These are phyloP conservation scores for Morpho achilles DNA, from an alignment of 2,888 invertebrate species.

Conservation along the genomic window DNA sequence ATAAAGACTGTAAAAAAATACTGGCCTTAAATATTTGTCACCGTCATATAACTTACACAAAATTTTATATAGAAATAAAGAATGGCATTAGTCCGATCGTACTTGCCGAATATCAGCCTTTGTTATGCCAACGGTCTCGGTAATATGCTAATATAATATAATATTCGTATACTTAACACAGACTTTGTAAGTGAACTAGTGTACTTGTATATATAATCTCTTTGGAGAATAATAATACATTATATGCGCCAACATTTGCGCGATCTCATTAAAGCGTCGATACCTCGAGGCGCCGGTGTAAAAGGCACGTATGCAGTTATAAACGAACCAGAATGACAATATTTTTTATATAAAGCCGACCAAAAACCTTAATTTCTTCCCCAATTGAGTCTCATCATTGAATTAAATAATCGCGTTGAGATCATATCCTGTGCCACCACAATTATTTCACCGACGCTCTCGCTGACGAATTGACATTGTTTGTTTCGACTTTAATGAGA, in stretches of 20 bases:
- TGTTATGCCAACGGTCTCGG: constrained; percentile 45
- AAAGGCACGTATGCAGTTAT: constrained; percentile 70
- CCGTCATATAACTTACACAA: constrained; percentile 22
- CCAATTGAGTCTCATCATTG: constrained; percentile 15
- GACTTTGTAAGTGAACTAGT: constrained; percentile 55
- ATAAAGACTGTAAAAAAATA: constrained; percentile 34
- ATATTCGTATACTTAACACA: constrained; percentile 75
- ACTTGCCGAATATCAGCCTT: constrained; percentile 28
- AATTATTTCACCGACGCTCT: constrained; percentile 53
- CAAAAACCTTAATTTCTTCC: constrained; percentile 22
- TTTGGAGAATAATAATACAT: constrained; percentile 64
- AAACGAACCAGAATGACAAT: constrained; percentile 45
- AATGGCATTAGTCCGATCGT: constrained; percentile 9
- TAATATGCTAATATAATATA: constrained; percentile 42
- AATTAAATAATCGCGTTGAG: constrained; percentile 38
- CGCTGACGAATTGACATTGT: constrained; percentile 44
- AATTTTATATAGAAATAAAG: constrained; percentile 12
- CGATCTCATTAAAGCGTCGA: constrained; percentile 39
- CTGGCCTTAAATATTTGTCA: constrained; percentile 28
- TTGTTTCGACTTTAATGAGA: constrained; percentile 12
- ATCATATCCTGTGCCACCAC: constrained; percentile 61
- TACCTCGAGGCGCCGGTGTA: constrained; percentile 59
- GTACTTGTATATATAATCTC: constrained; percentile 45
- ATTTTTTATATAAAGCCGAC: constrained; percentile 36
- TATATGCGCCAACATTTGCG: constrained; percentile 52